Base-by-base conservation (phyloP, 2,113 vertebrate species). In the Vimba vimba region DNA sequence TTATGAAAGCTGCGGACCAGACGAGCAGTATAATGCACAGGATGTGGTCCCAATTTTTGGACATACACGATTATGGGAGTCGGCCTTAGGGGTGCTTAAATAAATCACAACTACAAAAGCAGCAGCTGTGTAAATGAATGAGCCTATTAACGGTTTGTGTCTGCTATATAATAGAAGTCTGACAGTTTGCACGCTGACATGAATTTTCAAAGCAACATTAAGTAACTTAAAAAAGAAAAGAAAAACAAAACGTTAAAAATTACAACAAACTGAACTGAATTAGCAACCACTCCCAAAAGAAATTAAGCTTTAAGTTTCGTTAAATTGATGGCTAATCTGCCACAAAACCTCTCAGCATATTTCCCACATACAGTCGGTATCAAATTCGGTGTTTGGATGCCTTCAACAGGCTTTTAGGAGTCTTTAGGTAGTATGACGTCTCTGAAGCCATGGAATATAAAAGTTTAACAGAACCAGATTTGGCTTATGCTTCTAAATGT, bases 1-100 rank as follows among this genome's bases (percentile, higher is more conserved):
- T 17, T 75, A 47, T 47, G 69, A 62, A 80, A 30, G 36, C 39
- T 73, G 50, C 27, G 74, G 43, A 78, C 19, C 60, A 87, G 78
- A 80, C 36, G 17, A 62, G 10, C 59, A 62, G 36, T 66, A 30
- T 27, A 15, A 73, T 21, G 85, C 84, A 92, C 19, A 19, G 91
- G 90, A 92, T 92, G 91, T 91, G 91, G 91, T 81, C 87, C 87
- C 74, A 0, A 79, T 76, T 25, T 71, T 62, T 45, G 57, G 77
- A 62, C 12, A 15, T 79, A 23, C 12, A 39, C n/a, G 33, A 79
- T 27, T 60, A 39, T 43, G n/a, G 7, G 6, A 36, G 1, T 60
- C n/a, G 1, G 5, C n/a, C 21, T 43, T 79, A 33, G 23, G 6
- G 21, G 11, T 79, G 30, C 52, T 43, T 6, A 17, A 39, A 60